A percentile compares a stretch with the other conserved stretches of the same genome.
These are phyloP conservation scores for Eptesicus fuscus DNA, from an alignment of 2,113 vertebrate species.

Conservation along the genomic window DNA sequence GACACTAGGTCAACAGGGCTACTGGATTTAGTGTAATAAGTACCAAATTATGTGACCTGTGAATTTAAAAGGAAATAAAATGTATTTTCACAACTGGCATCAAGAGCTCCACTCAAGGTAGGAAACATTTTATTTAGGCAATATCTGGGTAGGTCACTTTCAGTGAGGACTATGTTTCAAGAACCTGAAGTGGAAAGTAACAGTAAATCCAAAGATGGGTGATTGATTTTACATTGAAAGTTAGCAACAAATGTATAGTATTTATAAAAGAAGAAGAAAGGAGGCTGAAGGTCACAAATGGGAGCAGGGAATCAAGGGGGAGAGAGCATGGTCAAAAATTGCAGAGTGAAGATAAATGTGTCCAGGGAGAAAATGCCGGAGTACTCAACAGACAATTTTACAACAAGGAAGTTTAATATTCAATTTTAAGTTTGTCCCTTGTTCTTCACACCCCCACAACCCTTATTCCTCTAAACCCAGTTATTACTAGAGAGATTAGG, in stretches of 20 bases:
- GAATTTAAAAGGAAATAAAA: neutral
- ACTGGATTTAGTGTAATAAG: neutral
- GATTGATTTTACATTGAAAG: neutral
- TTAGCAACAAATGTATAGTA: neutral
- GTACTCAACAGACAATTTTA: neutral
- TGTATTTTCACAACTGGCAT: neutral
- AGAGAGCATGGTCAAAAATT: neutral
- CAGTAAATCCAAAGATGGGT: neutral
- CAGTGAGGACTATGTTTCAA: neutral
- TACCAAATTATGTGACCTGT: neutral
- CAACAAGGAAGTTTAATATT: neutral
- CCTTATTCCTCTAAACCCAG: accelerated
- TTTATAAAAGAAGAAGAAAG: neutral
- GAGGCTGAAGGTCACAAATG: neutral
- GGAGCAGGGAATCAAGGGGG: neutral
- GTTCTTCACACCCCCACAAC: neutral
- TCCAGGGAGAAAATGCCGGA: neutral
- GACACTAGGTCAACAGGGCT: neutral
- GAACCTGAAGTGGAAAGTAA: neutral
- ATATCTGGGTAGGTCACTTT: neutral
- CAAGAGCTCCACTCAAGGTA: neutral
- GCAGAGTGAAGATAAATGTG: neutral
- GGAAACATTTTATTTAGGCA: neutral
- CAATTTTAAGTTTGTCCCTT: neutral
- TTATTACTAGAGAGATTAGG: neutral